Base-by-base conservation (phyloP, 2,888 invertebrate species). In the Drosophila demipolita region DNA sequence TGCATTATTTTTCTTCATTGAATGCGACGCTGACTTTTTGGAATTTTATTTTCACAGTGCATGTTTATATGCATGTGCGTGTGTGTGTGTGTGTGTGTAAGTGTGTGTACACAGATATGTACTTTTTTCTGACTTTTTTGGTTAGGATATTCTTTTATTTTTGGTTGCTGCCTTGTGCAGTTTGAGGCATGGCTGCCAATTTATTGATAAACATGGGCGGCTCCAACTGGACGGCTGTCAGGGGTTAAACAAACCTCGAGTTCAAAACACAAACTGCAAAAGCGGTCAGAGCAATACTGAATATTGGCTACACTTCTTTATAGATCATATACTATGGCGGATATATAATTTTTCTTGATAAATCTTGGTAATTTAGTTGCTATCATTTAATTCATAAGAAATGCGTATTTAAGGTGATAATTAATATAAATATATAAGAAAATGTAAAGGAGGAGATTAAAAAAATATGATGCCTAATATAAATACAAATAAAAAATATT, bases 141-240 rank as follows among this genome's bases (percentile, higher is more conserved):
- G 71, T 74, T 75, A 75, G 71, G 40, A 35, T 42, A 60, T 75
- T 65, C 50, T 66, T 72, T 73, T 72, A 48, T 82, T 74, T 59
- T 26, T 26, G 38, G 49, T 35, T 59, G 53, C 29, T 74, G 69
- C 59, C 69, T 55, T 55, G 53, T 65, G 64, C 73, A 74, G 75
- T 80, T 82, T 76, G 87, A 76, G 84, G 73, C 74, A 68, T 62
- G 75, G 69, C 82, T 82, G 83, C 78, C 85, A 84, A 78, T 82
- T 85, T 87, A 87, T 85, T 84, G 85, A 87, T 87, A 85, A 87
- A 87, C 83, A 81, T 71, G 63, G 73, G 55, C 32, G 63, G 23
- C 60, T 29, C 42, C 48, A 49, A 35, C 48, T 38, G 52, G n/a
- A 20, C 17, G 20, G 20, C 59, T 66, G 75, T 62, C 58, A 54